Evolutionary conservation across 2,113 vertebrate genomes (phyloP).

Genomic region (Microcebus tavaratra): DNA sequence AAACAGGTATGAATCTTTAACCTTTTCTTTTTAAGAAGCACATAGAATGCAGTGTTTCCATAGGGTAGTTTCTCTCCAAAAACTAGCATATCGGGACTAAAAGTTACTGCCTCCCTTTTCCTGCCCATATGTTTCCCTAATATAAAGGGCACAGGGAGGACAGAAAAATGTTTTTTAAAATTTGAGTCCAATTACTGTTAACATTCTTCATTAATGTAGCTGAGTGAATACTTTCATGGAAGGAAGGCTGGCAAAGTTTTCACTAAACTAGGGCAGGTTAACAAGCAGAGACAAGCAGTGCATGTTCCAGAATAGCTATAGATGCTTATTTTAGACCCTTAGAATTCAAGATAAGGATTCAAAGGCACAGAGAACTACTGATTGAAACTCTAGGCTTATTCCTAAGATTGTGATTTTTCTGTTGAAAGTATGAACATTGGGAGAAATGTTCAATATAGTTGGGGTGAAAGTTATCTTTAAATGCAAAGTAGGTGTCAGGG

Average conservation of each 20-base stretch:
- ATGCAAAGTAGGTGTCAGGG: background rate
- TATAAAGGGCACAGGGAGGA: background rate
- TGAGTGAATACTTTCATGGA: background rate
- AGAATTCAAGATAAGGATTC: background rate
- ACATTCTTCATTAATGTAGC: background rate
- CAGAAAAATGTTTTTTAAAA: background rate
- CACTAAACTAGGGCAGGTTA: slow-evolving; percentile 11
- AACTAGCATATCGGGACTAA: background rate
- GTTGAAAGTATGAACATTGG: background rate
- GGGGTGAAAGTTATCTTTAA: background rate
- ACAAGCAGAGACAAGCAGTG: background rate
- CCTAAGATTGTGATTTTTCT: background rate
- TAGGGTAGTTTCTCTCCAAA: slow-evolving; percentile 9
- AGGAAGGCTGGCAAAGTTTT: background rate
- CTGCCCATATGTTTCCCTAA: background rate
- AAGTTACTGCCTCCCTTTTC: background rate
- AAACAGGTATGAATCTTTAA: slow-evolving; percentile 86
- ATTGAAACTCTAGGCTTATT: background rate
- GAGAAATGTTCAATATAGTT: background rate
- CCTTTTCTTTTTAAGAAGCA: background rate
- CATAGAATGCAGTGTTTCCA: background rate
- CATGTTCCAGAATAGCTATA: background rate
- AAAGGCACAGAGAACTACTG: background rate
- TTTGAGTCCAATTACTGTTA: background rate
- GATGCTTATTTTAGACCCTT: background rate